Evolutionary conservation across 2,113 vertebrate genomes (phyloP).

Genomic region (Heloderma charlesbogerti): DNA sequence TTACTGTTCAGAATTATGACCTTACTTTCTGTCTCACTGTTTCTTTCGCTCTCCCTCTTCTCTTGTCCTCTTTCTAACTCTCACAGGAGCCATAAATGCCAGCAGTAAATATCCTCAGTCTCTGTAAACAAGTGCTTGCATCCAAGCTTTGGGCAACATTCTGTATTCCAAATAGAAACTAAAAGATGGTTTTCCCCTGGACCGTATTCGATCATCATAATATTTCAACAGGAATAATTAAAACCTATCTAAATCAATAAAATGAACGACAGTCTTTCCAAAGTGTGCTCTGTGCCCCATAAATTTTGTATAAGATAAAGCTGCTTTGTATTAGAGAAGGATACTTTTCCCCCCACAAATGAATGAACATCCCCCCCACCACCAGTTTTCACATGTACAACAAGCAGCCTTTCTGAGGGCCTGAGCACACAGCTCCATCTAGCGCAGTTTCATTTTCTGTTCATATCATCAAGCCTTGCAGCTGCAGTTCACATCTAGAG

Average conservation of each 20-base stretch:
- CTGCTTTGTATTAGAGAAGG: constrained; percentile 71
- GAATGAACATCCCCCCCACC: constrained; percentile 11
- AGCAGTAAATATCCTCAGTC: constrained; percentile 71
- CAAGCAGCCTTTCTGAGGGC: constrained; percentile 14
- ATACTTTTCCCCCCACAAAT: constrained; percentile 69
- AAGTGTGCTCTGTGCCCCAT: constrained; percentile 67
- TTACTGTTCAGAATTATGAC: neutral
- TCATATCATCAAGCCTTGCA: accelerated
- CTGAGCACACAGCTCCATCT: constrained; percentile 76
- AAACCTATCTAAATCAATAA: constrained; percentile 69
- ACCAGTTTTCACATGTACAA: neutral
- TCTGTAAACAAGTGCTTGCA: constrained; percentile 75
- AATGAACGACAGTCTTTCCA: constrained; percentile 73
- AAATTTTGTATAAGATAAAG: constrained; percentile 71
- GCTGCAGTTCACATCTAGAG: neutral
- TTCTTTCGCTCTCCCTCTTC: constrained; percentile 41
- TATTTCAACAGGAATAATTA: constrained; percentile 70
- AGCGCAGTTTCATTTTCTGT: neutral
- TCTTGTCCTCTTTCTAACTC: constrained; percentile 38
- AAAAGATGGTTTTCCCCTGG: constrained; percentile 65
- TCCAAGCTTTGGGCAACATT: constrained; percentile 73
- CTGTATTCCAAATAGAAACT: constrained; percentile 72
- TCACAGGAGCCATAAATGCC: constrained; percentile 74
- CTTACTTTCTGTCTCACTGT: constrained; percentile 34
- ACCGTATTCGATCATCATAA: constrained; percentile 51